Percentiles rank a stretch among this genome's conserved stretches.
Evolutionary conservation across 2,797 vertebrate genomes (phyloP).

Genomic region (Acrossocheilus wenchowensis): DNA sequence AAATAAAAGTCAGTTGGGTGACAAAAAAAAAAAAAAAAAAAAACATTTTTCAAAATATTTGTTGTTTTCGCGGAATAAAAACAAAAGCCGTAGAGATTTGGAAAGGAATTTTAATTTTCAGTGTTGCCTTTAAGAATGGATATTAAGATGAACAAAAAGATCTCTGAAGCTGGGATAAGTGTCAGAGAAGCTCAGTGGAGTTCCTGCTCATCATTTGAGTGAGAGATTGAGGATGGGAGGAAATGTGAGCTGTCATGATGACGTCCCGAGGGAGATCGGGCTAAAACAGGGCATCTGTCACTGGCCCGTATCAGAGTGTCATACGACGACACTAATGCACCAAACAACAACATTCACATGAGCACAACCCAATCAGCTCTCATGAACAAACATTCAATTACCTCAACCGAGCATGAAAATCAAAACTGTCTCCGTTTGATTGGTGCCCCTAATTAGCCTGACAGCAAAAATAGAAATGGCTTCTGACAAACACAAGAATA

Average conservation of each 20-base stretch:
- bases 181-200: conserved; percentile 47
- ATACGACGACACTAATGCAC: conserved; percentile 66
- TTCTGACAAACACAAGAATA: conserved; percentile 66
- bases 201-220: conserved; percentile 41
- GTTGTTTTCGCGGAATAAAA: neutral
- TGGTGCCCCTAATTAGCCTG: conserved; percentile 55
- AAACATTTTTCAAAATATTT: neutral
- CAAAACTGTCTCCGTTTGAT: conserved; percentile 56
- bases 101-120: too few relatives aligned
- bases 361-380: conserved; percentile 58
- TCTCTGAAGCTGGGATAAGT: conserved; percentile 37
- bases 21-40: neutral
- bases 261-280: conserved; percentile 44
- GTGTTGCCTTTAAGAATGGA: neutral
- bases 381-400: conserved; percentile 74
- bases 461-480: conserved; percentile 52
- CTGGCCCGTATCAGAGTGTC: conserved; percentile 57
- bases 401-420: conserved; percentile 61
- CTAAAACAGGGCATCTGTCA: conserved; percentile 61
- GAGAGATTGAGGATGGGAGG: conserved; percentile 54
- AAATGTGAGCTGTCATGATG: conserved; percentile 54
- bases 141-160: conserved; percentile 22
- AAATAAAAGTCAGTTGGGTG: neutral
- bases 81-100: neutral
- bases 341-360: conserved; percentile 70